Evolutionary conservation across 2,888 invertebrate genomes (phyloP).

Genomic region (Eristalinus aeneus): DNA sequence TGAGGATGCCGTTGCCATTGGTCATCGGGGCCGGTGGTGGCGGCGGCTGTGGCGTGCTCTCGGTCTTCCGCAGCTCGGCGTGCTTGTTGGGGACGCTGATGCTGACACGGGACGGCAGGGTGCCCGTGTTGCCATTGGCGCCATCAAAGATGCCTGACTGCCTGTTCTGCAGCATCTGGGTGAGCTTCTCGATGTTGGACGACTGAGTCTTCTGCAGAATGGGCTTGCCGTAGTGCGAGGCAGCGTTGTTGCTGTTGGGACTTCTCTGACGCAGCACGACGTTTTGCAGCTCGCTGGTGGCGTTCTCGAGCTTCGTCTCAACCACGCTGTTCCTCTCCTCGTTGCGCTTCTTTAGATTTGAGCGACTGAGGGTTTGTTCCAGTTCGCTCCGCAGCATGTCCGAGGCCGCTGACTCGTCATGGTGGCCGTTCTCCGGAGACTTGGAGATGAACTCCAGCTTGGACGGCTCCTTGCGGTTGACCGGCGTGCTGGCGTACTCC

Average conservation of each 20-base stretch:
- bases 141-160: slow-evolving; percentile 56
- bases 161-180: slow-evolving; percentile 71
- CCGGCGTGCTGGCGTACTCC: slow-evolving; percentile 83
- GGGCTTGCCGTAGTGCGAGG: slow-evolving; percentile 48
- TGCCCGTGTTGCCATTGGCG: slow-evolving; percentile 44
- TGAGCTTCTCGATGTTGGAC: slow-evolving; percentile 73
- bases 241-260: slow-evolving; percentile 45
- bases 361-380: slow-evolving; percentile 88
- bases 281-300: slow-evolving; percentile 63
- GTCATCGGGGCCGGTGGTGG: slow-evolving; percentile 48
- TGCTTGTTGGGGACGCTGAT: slow-evolving; percentile 69
- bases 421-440: slow-evolving; percentile 69
- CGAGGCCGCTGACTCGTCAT: slow-evolving; percentile 80
- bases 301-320: slow-evolving; percentile 80
- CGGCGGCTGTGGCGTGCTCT: slow-evolving; percentile 71
- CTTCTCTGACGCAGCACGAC: slow-evolving; percentile 64
- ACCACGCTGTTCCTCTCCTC: slow-evolving; percentile 77
- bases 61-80: slow-evolving; percentile 74
- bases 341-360: slow-evolving; percentile 88
- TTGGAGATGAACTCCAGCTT: slow-evolving; percentile 85
- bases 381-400: slow-evolving; percentile 88
- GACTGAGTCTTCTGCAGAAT: slow-evolving; percentile 71
- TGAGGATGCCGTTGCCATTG: slow-evolving; percentile 81
- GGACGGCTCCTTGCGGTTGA: slow-evolving; percentile 84
- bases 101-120: slow-evolving; percentile 63